These are phyloP conservation scores for Charadrius vociferus DNA, from an alignment of 2,113 vertebrate species.

Conservation along the genomic window DNA sequence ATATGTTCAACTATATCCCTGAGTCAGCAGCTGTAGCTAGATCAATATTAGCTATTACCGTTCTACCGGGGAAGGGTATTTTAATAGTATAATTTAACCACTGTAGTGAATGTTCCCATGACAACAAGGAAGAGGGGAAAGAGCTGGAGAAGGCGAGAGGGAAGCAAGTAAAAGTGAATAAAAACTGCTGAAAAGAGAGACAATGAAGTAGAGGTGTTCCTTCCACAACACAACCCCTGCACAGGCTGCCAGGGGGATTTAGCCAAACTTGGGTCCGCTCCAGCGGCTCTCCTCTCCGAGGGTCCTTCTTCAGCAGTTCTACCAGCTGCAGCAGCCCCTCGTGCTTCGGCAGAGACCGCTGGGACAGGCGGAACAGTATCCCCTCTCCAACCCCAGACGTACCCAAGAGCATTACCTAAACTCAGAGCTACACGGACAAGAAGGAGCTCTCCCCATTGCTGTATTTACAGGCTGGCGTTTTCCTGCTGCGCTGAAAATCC, in stretches of 20 bases:
- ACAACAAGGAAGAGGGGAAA: conserved; percentile 23
- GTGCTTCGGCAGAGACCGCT: background rate
- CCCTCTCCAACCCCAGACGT: background rate
- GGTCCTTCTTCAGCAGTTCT: background rate
- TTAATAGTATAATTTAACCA: conserved; percentile 23
- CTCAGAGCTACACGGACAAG: background rate
- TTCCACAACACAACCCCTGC: background rate
- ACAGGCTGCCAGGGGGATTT: background rate
- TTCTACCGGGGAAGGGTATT: background rate
- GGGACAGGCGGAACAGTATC: background rate
- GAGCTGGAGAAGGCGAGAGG: background rate
- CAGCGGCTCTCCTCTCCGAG: background rate
- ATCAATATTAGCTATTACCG: conserved; percentile 60
- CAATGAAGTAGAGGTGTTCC: background rate
- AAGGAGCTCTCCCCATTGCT: accelerated
- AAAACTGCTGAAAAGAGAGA: background rate
- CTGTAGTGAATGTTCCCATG: conserved; percentile 46
- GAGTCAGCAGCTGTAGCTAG: conserved; percentile 45
- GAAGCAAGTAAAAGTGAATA: conserved; percentile 2
- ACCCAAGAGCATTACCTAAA: background rate
- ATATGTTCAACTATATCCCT: background rate
- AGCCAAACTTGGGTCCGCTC: background rate
- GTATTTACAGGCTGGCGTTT: background rate
- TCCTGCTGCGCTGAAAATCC: background rate
- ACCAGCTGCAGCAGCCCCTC: background rate